phyloP scores from a whole-genome alignment of 2,888 invertebrate species.

The Trypoxylon attenuatum region DNA sequence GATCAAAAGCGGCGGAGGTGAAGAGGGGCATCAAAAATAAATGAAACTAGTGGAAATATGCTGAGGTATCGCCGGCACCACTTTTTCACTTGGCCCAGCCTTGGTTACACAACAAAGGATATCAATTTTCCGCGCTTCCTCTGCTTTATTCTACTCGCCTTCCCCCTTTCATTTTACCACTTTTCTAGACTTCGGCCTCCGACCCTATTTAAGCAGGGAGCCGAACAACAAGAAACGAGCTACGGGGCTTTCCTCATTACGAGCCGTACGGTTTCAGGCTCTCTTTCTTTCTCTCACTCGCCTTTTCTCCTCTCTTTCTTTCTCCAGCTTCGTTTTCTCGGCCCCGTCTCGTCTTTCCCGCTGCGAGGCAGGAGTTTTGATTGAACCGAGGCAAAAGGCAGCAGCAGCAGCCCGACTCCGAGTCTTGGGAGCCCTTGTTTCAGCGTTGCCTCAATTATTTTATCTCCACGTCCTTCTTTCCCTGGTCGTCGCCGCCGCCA shows the following conservation, averaged over 20 bases:
- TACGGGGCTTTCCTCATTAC: conserved; percentile 65
- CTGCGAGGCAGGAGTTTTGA: conserved; percentile 65
- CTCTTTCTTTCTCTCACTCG: conserved; percentile 45
- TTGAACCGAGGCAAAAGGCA: conserved; percentile 61
- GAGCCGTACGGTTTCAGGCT: conserved; percentile 50
- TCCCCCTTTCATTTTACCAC: conserved; percentile 18
- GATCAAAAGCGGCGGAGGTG: background rate
- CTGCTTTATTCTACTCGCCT: conserved; percentile 8
- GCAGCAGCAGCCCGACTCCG: conserved; percentile 37
- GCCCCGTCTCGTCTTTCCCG: conserved; percentile 62
- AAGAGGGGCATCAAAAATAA: background rate
- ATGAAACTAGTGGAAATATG: background rate
- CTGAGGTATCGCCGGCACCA: conserved; percentile 2
- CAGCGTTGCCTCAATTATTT: conserved; percentile 60
- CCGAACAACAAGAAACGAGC: conserved; percentile 48
- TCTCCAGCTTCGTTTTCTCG: no score
- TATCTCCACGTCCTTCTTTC: conserved; percentile 52
- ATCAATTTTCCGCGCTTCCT: conserved; percentile 20
- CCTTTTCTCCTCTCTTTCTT: conserved; percentile 60
- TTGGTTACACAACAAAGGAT: conserved; percentile 14
- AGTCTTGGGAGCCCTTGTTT: conserved; percentile 55
- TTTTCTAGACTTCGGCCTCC: conserved; percentile 22
- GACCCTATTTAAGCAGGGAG: conserved; percentile 45
- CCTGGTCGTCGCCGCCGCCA: no score
- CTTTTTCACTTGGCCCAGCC: conserved; percentile 1